phyloP scores from a whole-genome alignment of 2,797 vertebrate species.

The Sarcoramphus papa region DNA sequence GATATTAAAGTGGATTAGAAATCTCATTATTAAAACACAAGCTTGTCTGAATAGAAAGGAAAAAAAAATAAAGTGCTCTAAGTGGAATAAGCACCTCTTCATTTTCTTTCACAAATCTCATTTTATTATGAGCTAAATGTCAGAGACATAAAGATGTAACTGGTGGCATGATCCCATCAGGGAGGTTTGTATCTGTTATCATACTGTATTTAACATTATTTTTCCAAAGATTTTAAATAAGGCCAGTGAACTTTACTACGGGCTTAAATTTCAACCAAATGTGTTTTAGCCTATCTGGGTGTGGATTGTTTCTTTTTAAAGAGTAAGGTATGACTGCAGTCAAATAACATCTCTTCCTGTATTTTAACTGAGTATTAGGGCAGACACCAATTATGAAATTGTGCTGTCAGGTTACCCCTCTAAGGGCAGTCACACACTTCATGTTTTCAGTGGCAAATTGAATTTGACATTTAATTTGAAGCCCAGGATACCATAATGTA shows the following conservation, averaged over 20 bases:
- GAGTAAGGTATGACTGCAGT: neutral
- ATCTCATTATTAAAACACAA: slow-evolving; percentile 60
- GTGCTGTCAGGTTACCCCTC: slow-evolving; percentile 34
- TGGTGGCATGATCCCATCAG: neutral
- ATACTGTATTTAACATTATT: slow-evolving; percentile 13
- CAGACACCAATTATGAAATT: slow-evolving; percentile 60
- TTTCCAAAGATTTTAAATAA: slow-evolving; percentile 15
- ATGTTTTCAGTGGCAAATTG: slow-evolving; percentile 68
- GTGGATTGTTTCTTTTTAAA: slow-evolving; percentile 11
- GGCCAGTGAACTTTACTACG: neutral
- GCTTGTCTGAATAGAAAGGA: neutral
- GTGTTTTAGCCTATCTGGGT: neutral
- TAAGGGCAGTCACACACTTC: slow-evolving; percentile 54
- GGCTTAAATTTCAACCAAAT: neutral
- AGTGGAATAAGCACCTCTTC: slow-evolving; percentile 16
- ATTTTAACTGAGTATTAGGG: slow-evolving; percentile 21
- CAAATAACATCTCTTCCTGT: slow-evolving; percentile 36
- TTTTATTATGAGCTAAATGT: slow-evolving; percentile 49
- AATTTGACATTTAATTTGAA: slow-evolving; percentile 77
- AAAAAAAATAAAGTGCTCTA: slow-evolving; percentile 27
- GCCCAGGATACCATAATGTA: slow-evolving; percentile 45
- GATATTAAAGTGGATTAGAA: slow-evolving; percentile 58
- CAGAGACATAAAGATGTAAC: slow-evolving; percentile 39
- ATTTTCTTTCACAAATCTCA: slow-evolving; percentile 57
- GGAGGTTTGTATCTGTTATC: slow-evolving; percentile 19